phyloP scores from a whole-genome alignment of 2,797 vertebrate species.

The Trachops cirrhosus region DNA sequence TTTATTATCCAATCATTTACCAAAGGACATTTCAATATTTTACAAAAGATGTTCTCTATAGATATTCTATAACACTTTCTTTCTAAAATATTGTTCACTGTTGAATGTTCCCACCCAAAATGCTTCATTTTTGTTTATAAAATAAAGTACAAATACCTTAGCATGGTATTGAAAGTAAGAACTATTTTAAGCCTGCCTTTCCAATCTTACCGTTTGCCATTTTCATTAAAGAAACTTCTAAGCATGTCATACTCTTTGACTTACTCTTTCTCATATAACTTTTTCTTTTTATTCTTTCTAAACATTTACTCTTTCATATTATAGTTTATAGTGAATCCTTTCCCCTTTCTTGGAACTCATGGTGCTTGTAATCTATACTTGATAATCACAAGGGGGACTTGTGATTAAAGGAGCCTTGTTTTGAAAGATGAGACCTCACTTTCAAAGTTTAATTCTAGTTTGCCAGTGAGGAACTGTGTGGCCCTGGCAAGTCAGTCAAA shows the following conservation, averaged over 20 bases:
- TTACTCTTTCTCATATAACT: background rate
- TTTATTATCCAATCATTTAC: background rate
- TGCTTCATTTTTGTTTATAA: background rate
- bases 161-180: background rate
- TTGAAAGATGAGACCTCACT: background rate
- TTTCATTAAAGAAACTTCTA: background rate
- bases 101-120: background rate
- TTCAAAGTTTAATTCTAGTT: background rate
- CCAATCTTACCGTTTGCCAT: background rate
- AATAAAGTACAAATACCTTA: background rate
- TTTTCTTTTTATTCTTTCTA: background rate
- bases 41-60: background rate
- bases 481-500: background rate
- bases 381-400: background rate
- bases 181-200: background rate
- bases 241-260: background rate
- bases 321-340: background rate
- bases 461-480: background rate
- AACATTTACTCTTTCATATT: background rate
- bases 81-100: background rate
- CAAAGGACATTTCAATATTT: background rate
- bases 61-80: background rate
- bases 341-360: background rate
- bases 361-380: background rate
- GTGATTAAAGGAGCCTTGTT: background rate